Evolutionary conservation across 2,113 vertebrate genomes (phyloP).

Genomic region (Cinclus mexicanus): DNA sequence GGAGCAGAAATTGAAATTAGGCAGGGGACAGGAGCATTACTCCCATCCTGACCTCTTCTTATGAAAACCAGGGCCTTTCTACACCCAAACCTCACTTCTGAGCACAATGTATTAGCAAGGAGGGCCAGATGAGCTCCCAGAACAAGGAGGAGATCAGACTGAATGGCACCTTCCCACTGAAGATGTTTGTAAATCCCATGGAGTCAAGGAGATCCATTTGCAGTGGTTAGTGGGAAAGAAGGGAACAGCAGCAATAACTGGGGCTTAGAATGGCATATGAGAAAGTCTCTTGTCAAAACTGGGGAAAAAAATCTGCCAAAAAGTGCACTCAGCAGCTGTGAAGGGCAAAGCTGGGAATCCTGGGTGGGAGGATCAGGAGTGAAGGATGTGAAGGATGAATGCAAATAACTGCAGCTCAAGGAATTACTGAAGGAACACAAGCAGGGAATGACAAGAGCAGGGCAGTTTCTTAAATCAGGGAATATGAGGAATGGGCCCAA

Average conservation of each 20-base stretch:
- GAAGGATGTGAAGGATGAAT: not conserved
- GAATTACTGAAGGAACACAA: not conserved
- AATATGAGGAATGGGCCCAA: not conserved
- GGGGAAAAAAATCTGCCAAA: not conserved
- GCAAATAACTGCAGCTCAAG: not conserved
- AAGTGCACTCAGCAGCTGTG: not conserved
- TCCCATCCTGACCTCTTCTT: not conserved
- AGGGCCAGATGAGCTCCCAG: not conserved
- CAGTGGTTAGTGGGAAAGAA: not conserved
- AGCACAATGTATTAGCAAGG: not conserved
- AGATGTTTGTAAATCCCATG: not conserved
- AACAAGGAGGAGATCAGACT: not conserved
- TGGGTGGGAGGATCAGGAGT: not conserved
- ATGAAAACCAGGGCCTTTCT: not conserved
- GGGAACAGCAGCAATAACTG: not conserved
- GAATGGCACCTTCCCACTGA: not conserved
- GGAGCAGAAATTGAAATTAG: not conserved
- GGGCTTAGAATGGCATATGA: not conserved
- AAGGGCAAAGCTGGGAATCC: not conserved
- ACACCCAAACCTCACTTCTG: not conserved
- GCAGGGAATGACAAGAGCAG: not conserved
- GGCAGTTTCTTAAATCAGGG: rapidly evolving
- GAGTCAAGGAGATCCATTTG: not conserved
- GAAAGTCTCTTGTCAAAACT: not conserved
- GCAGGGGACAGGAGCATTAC: not conserved